These are phyloP conservation scores for Petrocephalus sullivani DNA, from an alignment of 2,797 vertebrate genomes.

Conservation along the genomic window DNA sequence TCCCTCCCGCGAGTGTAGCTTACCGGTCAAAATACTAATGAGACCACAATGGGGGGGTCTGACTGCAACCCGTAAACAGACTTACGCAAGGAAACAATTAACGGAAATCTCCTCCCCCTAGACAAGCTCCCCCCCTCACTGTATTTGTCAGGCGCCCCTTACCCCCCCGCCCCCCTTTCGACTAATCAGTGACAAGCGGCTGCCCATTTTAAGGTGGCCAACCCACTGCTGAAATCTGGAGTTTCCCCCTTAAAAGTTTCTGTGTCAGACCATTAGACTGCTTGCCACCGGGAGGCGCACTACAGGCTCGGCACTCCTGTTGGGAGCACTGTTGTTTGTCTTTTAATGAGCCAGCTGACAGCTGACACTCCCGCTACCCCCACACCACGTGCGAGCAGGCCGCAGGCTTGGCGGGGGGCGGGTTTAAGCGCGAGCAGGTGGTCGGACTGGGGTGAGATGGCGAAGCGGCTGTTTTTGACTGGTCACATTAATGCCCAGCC, in stretches of 20 bases:
- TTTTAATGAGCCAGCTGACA: neutral
- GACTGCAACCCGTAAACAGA: neutral
- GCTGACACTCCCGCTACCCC: neutral
- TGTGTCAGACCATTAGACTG: neutral
- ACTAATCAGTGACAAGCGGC: neutral
- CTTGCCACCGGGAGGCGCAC: neutral
- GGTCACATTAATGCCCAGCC: neutral
- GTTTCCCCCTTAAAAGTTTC: neutral
- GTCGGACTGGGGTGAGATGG: neutral
- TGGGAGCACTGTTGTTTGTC: neutral
- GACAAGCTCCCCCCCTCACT: neutral
- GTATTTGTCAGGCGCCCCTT: neutral
- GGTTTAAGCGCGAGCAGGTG: neutral
- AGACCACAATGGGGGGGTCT: neutral
- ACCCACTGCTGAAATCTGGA: neutral
- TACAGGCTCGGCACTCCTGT: neutral
- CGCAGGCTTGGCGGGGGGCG: neutral
- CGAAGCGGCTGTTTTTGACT: neutral
- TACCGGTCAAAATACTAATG: constrained; percentile 4
- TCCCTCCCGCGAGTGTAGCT: neutral
- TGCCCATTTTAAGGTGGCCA: neutral
- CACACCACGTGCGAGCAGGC: neutral
- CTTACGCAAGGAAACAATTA: neutral
- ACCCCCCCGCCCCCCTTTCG: neutral
- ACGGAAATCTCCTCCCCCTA: neutral